Evolutionary conservation across 2,888 invertebrate genomes (phyloP).

Genomic region (Clepsis dumicolana): DNA sequence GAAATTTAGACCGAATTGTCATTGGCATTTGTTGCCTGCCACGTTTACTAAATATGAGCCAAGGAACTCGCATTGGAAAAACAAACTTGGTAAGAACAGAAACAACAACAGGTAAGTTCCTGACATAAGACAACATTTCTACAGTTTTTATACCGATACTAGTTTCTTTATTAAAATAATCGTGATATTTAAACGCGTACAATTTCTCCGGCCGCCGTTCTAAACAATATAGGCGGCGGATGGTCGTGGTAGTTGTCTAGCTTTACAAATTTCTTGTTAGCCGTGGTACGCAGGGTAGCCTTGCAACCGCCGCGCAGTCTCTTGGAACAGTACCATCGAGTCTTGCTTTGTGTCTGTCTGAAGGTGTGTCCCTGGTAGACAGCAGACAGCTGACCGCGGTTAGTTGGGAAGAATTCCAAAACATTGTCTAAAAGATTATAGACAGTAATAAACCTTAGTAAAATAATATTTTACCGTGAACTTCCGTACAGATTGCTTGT

Average conservation of each 20-base stretch:
- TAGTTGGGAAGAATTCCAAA: constrained; percentile 24
- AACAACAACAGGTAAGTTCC: no score
- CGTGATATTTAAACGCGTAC: not conserved
- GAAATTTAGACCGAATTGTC: no score
- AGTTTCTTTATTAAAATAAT: not conserved
- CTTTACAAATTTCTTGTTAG: not conserved
- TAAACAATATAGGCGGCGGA: constrained; percentile 11
- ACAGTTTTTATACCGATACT: not conserved
- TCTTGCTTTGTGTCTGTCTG: constrained; percentile 49
- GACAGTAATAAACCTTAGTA: not conserved
- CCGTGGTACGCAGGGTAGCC: constrained; percentile 13
- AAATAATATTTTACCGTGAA: not conserved
- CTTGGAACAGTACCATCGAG: constrained; percentile 54
- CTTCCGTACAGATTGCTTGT: not conserved
- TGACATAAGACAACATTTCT: no score
- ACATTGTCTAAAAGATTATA: not conserved
- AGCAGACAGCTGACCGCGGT: constrained; percentile 19
- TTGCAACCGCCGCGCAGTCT: constrained; percentile 24
- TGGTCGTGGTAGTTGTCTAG: constrained; percentile 15
- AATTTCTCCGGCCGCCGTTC: constrained; percentile 1
- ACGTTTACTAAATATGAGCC: no score
- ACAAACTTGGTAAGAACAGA: no score
- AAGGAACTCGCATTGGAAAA: no score
- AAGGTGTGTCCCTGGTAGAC: constrained; percentile 51
- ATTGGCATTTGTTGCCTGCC: no score